A percentile compares a stretch with the other conserved stretches of the same genome.
phyloP scores from a whole-genome alignment of 2,797 vertebrate species.

The Cheirogaleus major region DNA sequence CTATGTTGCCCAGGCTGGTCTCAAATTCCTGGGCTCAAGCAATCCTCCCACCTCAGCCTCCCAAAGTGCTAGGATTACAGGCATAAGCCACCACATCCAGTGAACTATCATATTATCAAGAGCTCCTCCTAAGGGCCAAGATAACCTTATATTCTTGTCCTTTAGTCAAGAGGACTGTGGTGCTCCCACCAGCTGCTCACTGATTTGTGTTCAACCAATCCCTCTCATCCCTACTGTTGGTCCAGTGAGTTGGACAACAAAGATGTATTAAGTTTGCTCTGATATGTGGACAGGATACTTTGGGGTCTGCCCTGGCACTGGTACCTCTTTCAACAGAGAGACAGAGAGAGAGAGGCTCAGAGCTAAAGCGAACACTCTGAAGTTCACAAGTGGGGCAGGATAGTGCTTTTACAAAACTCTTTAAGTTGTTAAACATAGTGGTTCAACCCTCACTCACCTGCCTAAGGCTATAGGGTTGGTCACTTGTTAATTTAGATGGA shows the following conservation, averaged over 20 bases:
- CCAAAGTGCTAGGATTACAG: no score
- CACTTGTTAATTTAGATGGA: not conserved
- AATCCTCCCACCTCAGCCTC: no score
- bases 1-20: no score
- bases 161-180: not conserved
- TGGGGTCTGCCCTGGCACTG: not conserved
- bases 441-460: not conserved
- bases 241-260: not conserved
- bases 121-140: not conserved
- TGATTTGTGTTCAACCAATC: not conserved
- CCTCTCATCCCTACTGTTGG: not conserved
- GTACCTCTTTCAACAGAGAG: not conserved
- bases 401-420: not conserved
- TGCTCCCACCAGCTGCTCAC: not conserved
- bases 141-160: not conserved
- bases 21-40: no score
- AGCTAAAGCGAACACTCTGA: not conserved
- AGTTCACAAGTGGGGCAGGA: not conserved
- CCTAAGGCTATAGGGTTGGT: not conserved
- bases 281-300: not conserved
- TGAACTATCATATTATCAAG: not conserved
- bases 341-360: not conserved
- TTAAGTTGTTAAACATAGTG: not conserved
- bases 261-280: not conserved
- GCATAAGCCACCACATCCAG: no score